A percentile compares a stretch with the other conserved stretches of the same genome.
These are phyloP conservation scores for Oligia fasciuncula DNA, from an alignment of 2,888 invertebrate genomes.

Conservation along the genomic window DNA sequence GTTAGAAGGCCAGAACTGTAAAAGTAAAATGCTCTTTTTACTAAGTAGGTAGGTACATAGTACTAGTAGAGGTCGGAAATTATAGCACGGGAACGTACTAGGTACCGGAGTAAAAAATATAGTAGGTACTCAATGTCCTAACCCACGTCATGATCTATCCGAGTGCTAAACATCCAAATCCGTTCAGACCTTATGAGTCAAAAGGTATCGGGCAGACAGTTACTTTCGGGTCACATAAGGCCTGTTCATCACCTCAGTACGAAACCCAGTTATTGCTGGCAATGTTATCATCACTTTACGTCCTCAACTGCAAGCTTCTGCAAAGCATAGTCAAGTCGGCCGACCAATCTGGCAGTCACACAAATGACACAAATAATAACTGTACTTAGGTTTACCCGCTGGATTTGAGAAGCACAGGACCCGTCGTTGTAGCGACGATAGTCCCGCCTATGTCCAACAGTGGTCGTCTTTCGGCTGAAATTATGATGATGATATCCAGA, in stretches of 20 bases:
- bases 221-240: no score
- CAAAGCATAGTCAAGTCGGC: no score
- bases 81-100: no score
- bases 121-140: background rate
- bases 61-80: background rate
- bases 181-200: background rate
- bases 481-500: no score
- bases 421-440: no score
- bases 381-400: background rate
- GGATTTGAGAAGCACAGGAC: no score
- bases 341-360: background rate
- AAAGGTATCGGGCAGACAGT: no score
- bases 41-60: background rate
- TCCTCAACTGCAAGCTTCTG: no score
- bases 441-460: background rate
- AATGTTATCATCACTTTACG: no score
- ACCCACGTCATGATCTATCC: no score
- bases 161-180: background rate
- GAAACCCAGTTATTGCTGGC: background rate
- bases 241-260: background rate
- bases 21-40: background rate
- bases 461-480: no score
- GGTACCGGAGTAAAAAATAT: background rate
- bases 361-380: no score
- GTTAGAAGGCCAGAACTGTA: background rate